A percentile compares a stretch with the other conserved stretches of the same genome.
Conservation (phyloP, 2,888 invertebrate species). For the Nineta flava region DNA sequence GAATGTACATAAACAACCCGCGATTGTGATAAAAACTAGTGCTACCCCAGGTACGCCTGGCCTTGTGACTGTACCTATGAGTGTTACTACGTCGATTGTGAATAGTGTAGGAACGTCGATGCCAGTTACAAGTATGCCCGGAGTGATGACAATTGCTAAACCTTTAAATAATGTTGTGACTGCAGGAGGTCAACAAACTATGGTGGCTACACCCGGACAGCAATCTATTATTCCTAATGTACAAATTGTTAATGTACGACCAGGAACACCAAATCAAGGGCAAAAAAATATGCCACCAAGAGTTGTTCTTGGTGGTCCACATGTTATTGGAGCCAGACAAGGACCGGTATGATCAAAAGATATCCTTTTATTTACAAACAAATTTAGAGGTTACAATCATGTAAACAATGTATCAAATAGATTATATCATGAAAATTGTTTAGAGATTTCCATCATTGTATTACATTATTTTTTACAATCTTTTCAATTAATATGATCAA, state of each 20-base stretch:
- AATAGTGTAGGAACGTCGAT: constrained; percentile 27
- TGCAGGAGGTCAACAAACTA: constrained; percentile 34
- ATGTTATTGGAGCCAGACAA: constrained; percentile 66
- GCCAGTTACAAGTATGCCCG: constrained; percentile 36
- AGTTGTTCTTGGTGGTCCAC: constrained; percentile 68
- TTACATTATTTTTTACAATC: no score
- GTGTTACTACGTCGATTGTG: constrained; percentile 40
- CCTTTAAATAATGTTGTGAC: constrained; percentile 35
- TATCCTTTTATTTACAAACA: constrained; percentile 10
- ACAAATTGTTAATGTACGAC: constrained; percentile 73
- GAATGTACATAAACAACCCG: constrained; percentile 23
- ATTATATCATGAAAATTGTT: no score
- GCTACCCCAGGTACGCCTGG: constrained; percentile 28
- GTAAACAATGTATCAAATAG: no score
- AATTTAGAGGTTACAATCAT: no score
- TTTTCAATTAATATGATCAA: no score
- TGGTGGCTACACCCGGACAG: constrained; percentile 33
- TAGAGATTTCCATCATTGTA: no score
- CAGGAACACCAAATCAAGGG: constrained; percentile 48
- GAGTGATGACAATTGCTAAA: constrained; percentile 49
- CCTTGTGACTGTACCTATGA: constrained; percentile 47
- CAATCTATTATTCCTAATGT: constrained; percentile 58
- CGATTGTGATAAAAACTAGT: constrained; percentile 28
- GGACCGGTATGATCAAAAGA: constrained; percentile 48
- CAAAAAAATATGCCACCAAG: constrained; percentile 67